phyloP scores from a whole-genome alignment of 2,888 invertebrate species.

The Smittia aterrima region DNA sequence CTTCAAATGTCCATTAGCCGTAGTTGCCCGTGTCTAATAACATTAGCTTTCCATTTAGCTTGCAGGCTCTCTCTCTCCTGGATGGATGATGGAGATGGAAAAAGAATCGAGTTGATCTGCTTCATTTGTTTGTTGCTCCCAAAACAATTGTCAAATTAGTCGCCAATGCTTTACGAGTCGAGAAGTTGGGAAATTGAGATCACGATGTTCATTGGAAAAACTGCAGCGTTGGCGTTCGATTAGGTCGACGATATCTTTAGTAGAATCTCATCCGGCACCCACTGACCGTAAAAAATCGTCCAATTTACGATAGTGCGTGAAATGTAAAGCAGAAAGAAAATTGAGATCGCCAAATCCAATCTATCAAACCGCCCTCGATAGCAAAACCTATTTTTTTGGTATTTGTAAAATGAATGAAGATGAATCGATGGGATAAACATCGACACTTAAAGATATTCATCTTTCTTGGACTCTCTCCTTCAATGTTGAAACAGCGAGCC shows the following conservation, averaged over 20 bases:
- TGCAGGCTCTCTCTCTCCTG: not conserved
- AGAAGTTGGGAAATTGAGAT: not conserved
- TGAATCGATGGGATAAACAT: conserved; percentile 41
- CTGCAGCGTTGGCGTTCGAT: no score
- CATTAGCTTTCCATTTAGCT: conserved; percentile 28
- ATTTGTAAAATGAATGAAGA: conserved; percentile 41
- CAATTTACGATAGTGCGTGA: conserved; percentile 16
- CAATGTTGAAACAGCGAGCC: not conserved
- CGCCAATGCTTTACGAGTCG: not conserved
- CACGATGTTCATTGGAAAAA: not conserved
- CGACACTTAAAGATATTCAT: conserved; percentile 41
- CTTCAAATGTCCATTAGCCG: conserved; percentile 26
- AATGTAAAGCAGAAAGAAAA: conserved; percentile 20
- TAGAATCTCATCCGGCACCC: not conserved
- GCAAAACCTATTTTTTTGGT: not conserved
- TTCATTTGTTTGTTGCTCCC: conserved; percentile 20
- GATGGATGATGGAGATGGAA: not conserved
- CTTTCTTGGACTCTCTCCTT: conserved; percentile 3
- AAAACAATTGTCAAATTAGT: conserved; percentile 40
- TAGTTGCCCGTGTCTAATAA: conserved; percentile 34
- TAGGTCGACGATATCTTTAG: not conserved
- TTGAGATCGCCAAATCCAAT: conserved; percentile 20
- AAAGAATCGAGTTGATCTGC: not conserved
- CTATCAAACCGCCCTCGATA: conserved; percentile 13
- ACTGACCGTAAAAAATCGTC: conserved; percentile 1